A percentile compares a stretch with the other conserved stretches of the same genome.
Evolutionary conservation across 2,888 invertebrate species (phyloP).

Genomic region (Branchinecta sandiegonensis): DNA sequence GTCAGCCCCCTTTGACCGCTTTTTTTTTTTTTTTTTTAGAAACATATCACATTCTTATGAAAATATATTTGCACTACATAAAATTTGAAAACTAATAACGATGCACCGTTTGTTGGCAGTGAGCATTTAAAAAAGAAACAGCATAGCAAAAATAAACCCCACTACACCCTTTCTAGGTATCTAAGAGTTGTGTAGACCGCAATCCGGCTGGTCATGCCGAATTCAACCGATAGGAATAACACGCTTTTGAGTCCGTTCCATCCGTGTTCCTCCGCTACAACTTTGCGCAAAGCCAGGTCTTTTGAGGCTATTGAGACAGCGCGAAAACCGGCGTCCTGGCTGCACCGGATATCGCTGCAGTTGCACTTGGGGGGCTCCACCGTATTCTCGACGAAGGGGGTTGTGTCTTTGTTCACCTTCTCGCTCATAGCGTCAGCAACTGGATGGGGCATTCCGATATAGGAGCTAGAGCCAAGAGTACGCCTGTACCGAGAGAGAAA

Average conservation of each 20-base stretch:
- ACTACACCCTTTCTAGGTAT: neutral
- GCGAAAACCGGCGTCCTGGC: neutral
- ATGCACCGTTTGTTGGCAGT: too few relatives aligned
- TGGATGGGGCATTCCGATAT: too few relatives aligned
- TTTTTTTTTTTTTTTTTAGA: too few relatives aligned
- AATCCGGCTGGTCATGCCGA: neutral
- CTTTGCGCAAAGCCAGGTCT: slow-evolving; percentile 8
- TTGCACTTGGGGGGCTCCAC: neutral
- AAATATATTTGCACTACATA: too few relatives aligned
- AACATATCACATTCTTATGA: too few relatives aligned
- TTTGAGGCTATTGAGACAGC: neutral
- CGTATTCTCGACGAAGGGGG: neutral
- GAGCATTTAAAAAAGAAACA: too few relatives aligned
- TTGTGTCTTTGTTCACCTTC: neutral
- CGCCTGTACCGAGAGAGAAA: too few relatives aligned
- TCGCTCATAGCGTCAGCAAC: too few relatives aligned
- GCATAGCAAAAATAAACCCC: too few relatives aligned
- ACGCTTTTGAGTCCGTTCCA: neutral
- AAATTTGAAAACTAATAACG: too few relatives aligned
- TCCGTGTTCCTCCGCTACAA: neutral
- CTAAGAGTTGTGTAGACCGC: neutral
- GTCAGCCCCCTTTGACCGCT: too few relatives aligned
- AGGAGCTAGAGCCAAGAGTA: too few relatives aligned
- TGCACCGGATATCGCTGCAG: slow-evolving; percentile 13
- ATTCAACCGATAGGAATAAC: neutral